Conservation (phyloP, 2,113 vertebrate species). For the Brachionichthys hirsutus region DNA sequence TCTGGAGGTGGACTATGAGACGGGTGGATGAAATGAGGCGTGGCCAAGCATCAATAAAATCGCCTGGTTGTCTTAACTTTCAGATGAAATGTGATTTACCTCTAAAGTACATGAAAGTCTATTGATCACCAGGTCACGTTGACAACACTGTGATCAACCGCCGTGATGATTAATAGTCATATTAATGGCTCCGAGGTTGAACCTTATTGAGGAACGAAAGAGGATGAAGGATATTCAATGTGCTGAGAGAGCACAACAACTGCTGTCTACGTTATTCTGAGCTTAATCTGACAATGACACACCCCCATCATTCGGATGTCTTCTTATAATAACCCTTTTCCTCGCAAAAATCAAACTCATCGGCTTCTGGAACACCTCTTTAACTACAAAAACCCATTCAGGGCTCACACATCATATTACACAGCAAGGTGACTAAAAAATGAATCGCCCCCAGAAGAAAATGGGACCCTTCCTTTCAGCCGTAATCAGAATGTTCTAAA, state of each 20-base stretch:
- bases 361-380: conserved; percentile 59
- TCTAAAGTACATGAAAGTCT: too few relatives aligned
- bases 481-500: conserved; percentile 52
- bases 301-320: conserved; percentile 28
- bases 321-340: conserved; percentile 26
- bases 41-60: too few relatives aligned
- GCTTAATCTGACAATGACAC: conserved; percentile 54
- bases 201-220: conserved; percentile 27
- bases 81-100: conserved; percentile 12
- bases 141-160: not conserved
- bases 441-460: conserved; percentile 49
- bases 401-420: conserved; percentile 55
- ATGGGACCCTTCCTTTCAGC: conserved; percentile 54
- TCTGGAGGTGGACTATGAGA: not conserved
- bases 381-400: conserved; percentile 47
- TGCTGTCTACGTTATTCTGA: too few relatives aligned
- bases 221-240: not conserved
- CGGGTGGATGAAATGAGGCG: too few relatives aligned
- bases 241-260: not conserved
- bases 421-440: conserved; percentile 52
- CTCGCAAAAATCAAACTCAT: conserved; percentile 31
- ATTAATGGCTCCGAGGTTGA: conserved; percentile 21
- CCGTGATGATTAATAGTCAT: conserved; percentile 60
- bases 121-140: not conserved
- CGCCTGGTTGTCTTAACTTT: not conserved